Evolutionary conservation across 2,888 invertebrate species (phyloP).

Genomic region (Micropterix aruncella): DNA sequence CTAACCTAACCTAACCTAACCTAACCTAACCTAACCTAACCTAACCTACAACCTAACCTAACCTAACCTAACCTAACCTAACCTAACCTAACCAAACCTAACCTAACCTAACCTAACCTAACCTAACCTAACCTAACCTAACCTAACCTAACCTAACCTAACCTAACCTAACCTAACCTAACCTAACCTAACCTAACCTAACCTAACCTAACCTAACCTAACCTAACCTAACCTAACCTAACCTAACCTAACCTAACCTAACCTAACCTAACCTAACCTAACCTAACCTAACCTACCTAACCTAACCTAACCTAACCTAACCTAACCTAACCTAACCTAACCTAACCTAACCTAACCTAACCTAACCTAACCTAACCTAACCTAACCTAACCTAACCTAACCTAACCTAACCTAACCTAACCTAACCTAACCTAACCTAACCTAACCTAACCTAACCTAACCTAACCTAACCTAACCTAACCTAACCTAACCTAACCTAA

Average conservation of each 20-base stretch:
- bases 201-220: conserved; percentile 5
- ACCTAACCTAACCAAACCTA: conserved; percentile 4
- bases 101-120: conserved; percentile 3
- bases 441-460: conserved; percentile 8
- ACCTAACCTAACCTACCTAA: conserved; percentile 2
- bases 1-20: conserved; percentile 4
- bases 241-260: conserved; percentile 3
- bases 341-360: conserved; percentile 5
- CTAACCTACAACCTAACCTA: conserved; percentile 8
- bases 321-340: conserved; percentile 5
- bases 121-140: conserved; percentile 6
- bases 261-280: conserved; percentile 5
- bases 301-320: conserved; percentile 5
- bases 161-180: conserved; percentile 2
- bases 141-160: conserved; percentile 7
- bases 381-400: conserved; percentile 5
- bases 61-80: conserved; percentile 8
- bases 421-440: conserved; percentile 6
- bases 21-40: conserved; percentile 6
- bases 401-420: conserved; percentile 1
- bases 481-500: conserved; percentile 7
- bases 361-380: conserved; percentile 4
- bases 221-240: conserved; percentile 4
- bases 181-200: conserved; percentile 4
- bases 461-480: conserved; percentile 8